These are phyloP conservation scores for Hystrix brachyura DNA, from an alignment of 2,113 vertebrate species.

Conservation along the genomic window DNA sequence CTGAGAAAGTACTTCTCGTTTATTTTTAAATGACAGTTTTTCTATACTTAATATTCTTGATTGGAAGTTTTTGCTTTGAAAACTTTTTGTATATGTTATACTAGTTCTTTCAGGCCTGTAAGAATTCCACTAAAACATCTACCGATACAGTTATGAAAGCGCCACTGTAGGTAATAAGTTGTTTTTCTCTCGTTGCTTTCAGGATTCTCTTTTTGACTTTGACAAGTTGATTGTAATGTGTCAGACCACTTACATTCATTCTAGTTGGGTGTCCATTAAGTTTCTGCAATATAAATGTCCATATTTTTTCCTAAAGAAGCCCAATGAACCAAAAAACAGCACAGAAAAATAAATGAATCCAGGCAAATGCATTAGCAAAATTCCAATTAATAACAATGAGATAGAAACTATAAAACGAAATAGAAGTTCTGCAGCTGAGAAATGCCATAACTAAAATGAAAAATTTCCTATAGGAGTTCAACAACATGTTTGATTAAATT, in stretches of 20 bases:
- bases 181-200: neutral
- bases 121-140: neutral
- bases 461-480: too few species aligned
- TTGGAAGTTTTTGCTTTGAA: neutral
- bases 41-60: neutral
- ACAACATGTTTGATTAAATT: too few species aligned
- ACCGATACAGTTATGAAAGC: neutral
- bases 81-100: neutral
- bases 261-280: neutral
- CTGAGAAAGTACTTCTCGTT: neutral
- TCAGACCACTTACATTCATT: neutral
- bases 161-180: neutral
- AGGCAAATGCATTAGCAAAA: too few species aligned
- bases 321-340: too few species aligned
- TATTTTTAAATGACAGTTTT: neutral
- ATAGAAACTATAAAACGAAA: too few species aligned
- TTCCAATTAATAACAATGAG: too few species aligned
- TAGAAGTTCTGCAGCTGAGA: too few species aligned
- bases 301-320: neutral
- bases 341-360: too few species aligned
- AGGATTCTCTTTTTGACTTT: neutral
- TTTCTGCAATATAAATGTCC: neutral
- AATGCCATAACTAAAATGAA: too few species aligned
- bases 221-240: neutral
- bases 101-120: neutral